These are phyloP conservation scores for Corythornis vintsioides DNA, from an alignment of 2,113 vertebrate genomes.

Conservation along the genomic window DNA sequence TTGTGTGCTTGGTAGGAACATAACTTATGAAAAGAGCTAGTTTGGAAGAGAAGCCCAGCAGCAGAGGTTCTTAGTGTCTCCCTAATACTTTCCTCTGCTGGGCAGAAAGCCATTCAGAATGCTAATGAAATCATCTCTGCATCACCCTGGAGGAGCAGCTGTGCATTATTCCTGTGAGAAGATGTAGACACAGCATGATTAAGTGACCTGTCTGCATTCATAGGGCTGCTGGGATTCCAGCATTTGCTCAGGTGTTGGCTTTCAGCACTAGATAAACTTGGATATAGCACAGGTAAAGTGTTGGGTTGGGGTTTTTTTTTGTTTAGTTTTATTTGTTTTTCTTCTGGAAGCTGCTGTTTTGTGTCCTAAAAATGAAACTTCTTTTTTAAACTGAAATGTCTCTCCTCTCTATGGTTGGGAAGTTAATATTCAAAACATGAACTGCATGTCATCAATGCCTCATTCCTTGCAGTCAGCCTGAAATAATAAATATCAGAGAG, in stretches of 20 bases:
- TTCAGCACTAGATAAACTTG: background rate
- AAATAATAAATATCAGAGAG: background rate
- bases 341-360: background rate
- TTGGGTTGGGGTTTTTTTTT: background rate
- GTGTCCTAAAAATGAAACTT: background rate
- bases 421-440: background rate
- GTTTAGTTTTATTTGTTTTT: background rate
- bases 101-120: conserved; percentile 30
- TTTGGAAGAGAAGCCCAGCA: background rate
- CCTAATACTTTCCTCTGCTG: conserved; percentile 33
- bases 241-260: conserved; percentile 3
- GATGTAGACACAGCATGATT: background rate
- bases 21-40: background rate
- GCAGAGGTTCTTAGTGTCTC: background rate
- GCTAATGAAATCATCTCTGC: conserved; percentile 49
- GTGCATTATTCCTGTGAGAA: conserved; percentile 25
- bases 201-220: conserved; percentile 10
- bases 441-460: background rate
- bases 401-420: background rate
- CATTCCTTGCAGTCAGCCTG: background rate
- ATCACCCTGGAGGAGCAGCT: background rate
- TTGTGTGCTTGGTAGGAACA: conserved; percentile 2
- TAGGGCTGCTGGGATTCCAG: background rate
- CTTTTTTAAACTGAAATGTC: background rate
- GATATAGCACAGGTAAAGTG: background rate